A percentile compares a stretch with the other conserved stretches of the same genome.
Conservation (phyloP, 2,113 vertebrate species). For the Gavia stellata region DNA sequence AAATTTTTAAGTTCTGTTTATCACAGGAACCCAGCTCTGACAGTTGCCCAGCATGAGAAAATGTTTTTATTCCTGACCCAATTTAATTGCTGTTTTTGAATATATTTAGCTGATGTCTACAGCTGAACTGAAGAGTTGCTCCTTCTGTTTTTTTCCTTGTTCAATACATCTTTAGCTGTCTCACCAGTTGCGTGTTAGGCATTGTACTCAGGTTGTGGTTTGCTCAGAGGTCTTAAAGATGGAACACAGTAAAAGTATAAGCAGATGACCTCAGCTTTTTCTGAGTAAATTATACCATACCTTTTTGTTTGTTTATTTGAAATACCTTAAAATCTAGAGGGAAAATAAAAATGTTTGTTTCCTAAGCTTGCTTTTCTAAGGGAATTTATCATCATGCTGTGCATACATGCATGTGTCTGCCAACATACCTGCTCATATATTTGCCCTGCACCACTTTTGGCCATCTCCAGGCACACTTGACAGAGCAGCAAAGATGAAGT, state of each 20-base stretch:
- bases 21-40: not conserved
- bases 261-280: not conserved
- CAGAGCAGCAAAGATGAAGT: not conserved
- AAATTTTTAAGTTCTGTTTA: not conserved
- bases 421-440: not conserved
- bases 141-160: not conserved
- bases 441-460: not conserved
- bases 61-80: not conserved
- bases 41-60: not conserved
- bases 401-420: not conserved
- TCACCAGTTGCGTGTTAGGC: not conserved
- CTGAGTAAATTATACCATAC: not conserved
- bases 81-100: not conserved
- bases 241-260: not conserved
- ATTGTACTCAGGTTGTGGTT: not conserved
- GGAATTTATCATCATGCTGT: not conserved
- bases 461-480: not conserved
- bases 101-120: not conserved
- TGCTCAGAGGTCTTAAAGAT: not conserved
- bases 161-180: not conserved
- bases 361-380: not conserved
- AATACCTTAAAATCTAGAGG: not conserved
- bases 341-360: not conserved
- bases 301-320: not conserved
- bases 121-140: not conserved